Percentiles rank a stretch among this genome's conserved stretches.
phyloP scores from a whole-genome alignment of 2,797 vertebrate genomes.

The Astyanax mexicanus region DNA sequence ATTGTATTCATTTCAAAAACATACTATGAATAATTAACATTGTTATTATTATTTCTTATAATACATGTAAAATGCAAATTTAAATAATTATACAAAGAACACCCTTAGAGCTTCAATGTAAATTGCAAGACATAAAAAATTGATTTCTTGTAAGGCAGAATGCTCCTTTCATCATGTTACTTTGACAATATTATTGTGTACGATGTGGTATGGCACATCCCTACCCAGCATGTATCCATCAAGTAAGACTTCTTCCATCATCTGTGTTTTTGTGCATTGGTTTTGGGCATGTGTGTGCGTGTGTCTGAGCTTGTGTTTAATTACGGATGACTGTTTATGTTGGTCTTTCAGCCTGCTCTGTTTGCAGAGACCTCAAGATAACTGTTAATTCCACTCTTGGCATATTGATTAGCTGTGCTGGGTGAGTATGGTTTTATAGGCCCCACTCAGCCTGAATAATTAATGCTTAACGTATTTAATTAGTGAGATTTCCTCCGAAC shows the following conservation, averaged over 20 bases:
- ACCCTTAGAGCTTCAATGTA: no score
- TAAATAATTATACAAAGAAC: no score
- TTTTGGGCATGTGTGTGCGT: not conserved
- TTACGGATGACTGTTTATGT: slow-evolving; percentile 80
- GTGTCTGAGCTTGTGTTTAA: slow-evolving; percentile 56
- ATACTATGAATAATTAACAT: no score
- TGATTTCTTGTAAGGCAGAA: no score
- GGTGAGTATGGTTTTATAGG: slow-evolving; percentile 75
- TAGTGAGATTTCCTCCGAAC: slow-evolving; percentile 78
- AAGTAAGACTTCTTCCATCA: not conserved
- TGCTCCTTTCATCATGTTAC: no score
- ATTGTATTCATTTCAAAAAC: no score
- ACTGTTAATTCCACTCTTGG: slow-evolving; percentile 77
- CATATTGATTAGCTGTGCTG: slow-evolving; percentile 73
- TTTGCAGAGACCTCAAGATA: slow-evolving; percentile 80
- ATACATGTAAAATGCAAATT: no score
- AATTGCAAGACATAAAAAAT: no score
- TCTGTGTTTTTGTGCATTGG: not conserved
- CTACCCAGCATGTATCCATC: no score
- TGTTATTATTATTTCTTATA: no score
- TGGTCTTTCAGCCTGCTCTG: slow-evolving; percentile 68
- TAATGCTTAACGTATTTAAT: slow-evolving; percentile 81
- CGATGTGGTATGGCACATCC: no score
- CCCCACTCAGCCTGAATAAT: slow-evolving; percentile 74
- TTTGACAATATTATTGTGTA: no score